These are phyloP conservation scores for Gymnoscopelus microlampas DNA, from an alignment of 2,797 vertebrate genomes.

Conservation along the genomic window DNA sequence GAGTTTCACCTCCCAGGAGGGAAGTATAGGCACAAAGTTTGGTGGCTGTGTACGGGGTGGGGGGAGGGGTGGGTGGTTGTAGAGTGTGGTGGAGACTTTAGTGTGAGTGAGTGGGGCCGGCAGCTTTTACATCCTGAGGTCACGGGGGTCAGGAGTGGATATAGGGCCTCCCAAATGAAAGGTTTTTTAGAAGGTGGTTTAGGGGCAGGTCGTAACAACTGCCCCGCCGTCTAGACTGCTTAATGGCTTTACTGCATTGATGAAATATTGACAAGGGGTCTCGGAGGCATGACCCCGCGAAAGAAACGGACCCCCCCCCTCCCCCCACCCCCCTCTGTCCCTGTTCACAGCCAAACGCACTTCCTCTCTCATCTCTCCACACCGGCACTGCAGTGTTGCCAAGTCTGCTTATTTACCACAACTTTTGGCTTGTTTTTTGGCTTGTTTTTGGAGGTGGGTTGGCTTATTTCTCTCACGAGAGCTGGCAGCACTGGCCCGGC, in stretches of 20 bases:
- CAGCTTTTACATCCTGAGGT: conserved; percentile 69
- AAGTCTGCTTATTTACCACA: too few species aligned
- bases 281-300: conserved; percentile 62
- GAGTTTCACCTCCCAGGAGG: conserved; percentile 21
- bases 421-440: too few species aligned
- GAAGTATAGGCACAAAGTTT: conserved; percentile 31
- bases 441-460: background rate
- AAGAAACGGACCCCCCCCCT: conserved; percentile 61
- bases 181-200: conserved; percentile 64
- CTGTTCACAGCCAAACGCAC: conserved; percentile 22
- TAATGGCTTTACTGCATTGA: conserved; percentile 78
- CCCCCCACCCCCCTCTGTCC: conserved; percentile 17
- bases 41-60: conserved; percentile 33
- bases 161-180: conserved; percentile 65
- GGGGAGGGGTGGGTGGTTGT: conserved; percentile 10
- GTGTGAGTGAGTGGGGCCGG: conserved; percentile 42
- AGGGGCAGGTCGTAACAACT: conserved; percentile 66
- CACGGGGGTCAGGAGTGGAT: conserved; percentile 70
- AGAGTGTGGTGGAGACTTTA: background rate
- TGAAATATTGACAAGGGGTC: conserved; percentile 78
- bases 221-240: conserved; percentile 79
- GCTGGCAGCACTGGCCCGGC: too few species aligned
- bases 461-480: too few species aligned
- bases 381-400: background rate
- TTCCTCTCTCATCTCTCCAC: conserved; percentile 58